Base-by-base conservation (phyloP, 2,888 invertebrate species). In the Dynastes hyllus region DNA sequence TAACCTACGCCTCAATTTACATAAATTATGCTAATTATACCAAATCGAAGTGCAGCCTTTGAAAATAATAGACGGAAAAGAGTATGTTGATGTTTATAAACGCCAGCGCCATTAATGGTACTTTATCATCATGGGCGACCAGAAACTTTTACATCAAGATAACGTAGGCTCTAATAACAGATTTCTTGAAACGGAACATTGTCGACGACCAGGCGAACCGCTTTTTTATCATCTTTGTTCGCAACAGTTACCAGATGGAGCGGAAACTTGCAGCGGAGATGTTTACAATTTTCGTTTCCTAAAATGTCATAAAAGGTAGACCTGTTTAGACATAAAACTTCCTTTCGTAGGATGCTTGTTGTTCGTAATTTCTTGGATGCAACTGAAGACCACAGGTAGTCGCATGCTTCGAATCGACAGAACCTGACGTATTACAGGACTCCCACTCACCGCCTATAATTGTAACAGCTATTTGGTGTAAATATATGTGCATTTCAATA, bases 1-100 rank as follows among this genome's bases (percentile, higher is more conserved):
- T 77, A 77, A 55, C 78, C 78, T 70, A 71, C 78, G 78, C 65
- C 40, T 71, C 53, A 71, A 78, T 71, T 78, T 73, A 73, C 71
- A 78, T 78, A 71, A 75, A 78, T 78, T 78, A 78, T 78, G 73
- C 53, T 78, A 78, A 78, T 78, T 66, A 55, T 40, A 65, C 66
- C 45, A 78, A 69, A 77, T 75, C 73, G 73, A 75, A 75, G 73
- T 75, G 27, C 63, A 75, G 61, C 40, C 73, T 75, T 75, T 45
- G 61, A 45, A 75, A 75, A 75, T 61, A 73, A 61, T 61, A 61
- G 58, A 61, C 40, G 40, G 55, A 73, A 73, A 73, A 61, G 73
- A 45, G 61, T 75, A 55, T 53, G 71, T 71, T 71, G 40, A 61
- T 27, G 61, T 75, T 45, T 75, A 75, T 61, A 75, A 61, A 45